Conservation (phyloP, 1,140 invertebrate species). For the Lepidurus couesii region DNA sequence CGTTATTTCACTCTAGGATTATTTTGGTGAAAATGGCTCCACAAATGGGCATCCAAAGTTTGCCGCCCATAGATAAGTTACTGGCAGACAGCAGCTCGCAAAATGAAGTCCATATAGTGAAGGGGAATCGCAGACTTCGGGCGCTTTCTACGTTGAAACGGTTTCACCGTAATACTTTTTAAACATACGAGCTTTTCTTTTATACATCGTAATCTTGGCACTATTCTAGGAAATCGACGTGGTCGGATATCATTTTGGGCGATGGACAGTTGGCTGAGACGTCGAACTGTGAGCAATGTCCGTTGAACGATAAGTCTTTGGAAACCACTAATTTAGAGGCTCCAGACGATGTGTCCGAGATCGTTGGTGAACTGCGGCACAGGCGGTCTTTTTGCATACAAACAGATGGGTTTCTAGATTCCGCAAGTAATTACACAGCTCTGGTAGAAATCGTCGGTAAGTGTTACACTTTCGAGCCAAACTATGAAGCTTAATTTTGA, state of each 20-base stretch:
- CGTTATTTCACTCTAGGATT: not conserved
- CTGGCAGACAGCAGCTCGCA: not conserved
- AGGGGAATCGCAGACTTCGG: not conserved
- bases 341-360: not conserved
- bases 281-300: not conserved
- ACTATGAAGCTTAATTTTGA: conserved; percentile 25
- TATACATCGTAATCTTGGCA: not conserved
- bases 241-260: not conserved
- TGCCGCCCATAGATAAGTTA: not conserved
- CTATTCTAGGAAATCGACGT: not conserved
- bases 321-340: not conserved
- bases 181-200: no score
- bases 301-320: not conserved
- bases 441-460: conserved; percentile 74
- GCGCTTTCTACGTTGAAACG: not conserved
- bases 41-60: not conserved
- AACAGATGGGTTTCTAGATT: conserved; percentile 68
- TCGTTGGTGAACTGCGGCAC: not conserved
- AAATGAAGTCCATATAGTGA: not conserved
- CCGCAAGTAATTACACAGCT: conserved; percentile 69
- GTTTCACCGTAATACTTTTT: not conserved
- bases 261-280: not conserved
- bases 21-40: not conserved
- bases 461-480: conserved; percentile 36
- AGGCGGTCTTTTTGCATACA: conserved; percentile 32